Conservation (phyloP, 2,797 vertebrate genomes). For the Gallirallus australis region DNA sequence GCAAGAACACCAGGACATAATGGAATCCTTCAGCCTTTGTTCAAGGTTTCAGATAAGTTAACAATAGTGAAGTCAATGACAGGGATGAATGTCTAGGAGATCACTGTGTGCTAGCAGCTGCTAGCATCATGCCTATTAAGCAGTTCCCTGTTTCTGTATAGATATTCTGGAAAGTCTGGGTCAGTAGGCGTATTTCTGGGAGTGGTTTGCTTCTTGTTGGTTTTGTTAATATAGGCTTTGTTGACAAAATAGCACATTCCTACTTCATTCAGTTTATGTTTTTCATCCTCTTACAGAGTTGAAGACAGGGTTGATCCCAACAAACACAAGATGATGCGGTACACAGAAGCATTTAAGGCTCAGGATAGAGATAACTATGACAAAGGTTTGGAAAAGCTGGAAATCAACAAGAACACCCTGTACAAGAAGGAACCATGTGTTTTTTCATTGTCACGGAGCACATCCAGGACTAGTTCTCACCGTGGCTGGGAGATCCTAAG, state of each 20-base stretch:
- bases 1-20: too few species aligned
- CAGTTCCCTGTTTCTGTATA: neutral
- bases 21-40: too few species aligned
- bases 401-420: neutral
- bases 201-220: neutral
- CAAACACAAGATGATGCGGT: slow-evolving; percentile 72
- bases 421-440: slow-evolving; percentile 3
- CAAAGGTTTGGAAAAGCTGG: slow-evolving; percentile 33
- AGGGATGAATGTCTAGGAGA: neutral
- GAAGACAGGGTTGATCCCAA: slow-evolving; percentile 77
- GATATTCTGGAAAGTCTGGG: neutral
- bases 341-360: slow-evolving; percentile 74
- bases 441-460: slow-evolving; percentile 68
- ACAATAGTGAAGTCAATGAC: neutral
- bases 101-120: neutral
- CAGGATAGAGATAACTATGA: slow-evolving; percentile 66
- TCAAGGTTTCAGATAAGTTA: too few species aligned
- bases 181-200: neutral
- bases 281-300: slow-evolving; percentile 65
- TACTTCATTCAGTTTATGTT: neutral
- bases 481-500: slow-evolving; percentile 80
- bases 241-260: neutral
- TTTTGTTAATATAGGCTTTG: neutral
- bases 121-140: neutral
- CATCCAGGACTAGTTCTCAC: slow-evolving; percentile 68